These are phyloP conservation scores for Miichthys miiuy DNA, from an alignment of 2,797 vertebrate genomes.

Conservation along the genomic window DNA sequence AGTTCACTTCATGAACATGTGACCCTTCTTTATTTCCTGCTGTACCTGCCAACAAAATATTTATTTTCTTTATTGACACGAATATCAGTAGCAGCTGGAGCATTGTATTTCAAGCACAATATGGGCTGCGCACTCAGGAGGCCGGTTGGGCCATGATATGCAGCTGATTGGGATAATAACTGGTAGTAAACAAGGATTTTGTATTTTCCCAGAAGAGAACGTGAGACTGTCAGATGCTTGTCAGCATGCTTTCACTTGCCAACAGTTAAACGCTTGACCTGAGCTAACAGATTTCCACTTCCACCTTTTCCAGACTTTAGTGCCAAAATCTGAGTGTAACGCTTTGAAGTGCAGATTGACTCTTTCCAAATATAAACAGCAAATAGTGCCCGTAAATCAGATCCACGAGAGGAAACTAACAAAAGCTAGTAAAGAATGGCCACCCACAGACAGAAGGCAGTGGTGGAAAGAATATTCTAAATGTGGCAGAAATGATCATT, in stretches of 20 bases:
- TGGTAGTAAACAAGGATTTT: slow-evolving; percentile 60
- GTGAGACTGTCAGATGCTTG: slow-evolving; percentile 50
- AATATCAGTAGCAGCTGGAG: slow-evolving; percentile 45
- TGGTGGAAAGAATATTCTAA: not conserved
- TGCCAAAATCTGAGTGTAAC: slow-evolving; percentile 37
- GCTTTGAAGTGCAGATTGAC: slow-evolving; percentile 18
- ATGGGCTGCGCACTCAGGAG: slow-evolving; percentile 41
- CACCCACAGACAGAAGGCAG: not conserved
- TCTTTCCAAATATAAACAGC: slow-evolving; percentile 25
- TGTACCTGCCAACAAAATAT: slow-evolving; percentile 21
- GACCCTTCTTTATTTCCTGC: slow-evolving; percentile 39
- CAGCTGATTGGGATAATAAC: slow-evolving; percentile 69
- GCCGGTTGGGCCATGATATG: slow-evolving; percentile 48
- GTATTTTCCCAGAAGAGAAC: slow-evolving; percentile 53
- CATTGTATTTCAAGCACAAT: slow-evolving; percentile 42
- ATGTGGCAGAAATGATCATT: not conserved
- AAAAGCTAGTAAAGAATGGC: slow-evolving; percentile 4
- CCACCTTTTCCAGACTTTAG: slow-evolving; percentile 36
- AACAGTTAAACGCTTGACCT: slow-evolving; percentile 45
- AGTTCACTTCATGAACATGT: slow-evolving; percentile 32
- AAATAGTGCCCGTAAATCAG: slow-evolving; percentile 20
- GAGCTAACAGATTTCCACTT: slow-evolving; percentile 43
- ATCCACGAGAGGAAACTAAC: not conserved
- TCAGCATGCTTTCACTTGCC: slow-evolving; percentile 44
- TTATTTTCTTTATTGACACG: slow-evolving; percentile 48